Evolutionary conservation across 1,140 invertebrate species (phyloP).

Genomic region (Araneus ventricosus): DNA sequence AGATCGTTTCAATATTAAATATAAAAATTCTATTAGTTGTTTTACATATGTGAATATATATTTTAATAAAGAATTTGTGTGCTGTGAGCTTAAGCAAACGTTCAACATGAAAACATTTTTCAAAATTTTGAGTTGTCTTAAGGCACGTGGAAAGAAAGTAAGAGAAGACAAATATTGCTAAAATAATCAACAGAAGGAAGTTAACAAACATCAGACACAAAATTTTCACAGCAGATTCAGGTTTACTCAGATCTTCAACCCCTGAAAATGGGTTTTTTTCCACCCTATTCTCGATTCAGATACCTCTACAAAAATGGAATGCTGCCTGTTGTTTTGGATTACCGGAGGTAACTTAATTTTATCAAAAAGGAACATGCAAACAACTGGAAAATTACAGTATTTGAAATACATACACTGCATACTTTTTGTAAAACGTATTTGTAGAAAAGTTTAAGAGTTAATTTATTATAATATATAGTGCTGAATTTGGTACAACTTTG

Average conservation of each 20-base stretch:
- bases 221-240: neutral
- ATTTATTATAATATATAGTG: neutral
- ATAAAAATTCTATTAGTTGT: no score
- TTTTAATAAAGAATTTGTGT: no score
- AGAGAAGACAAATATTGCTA: no score
- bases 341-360: neutral
- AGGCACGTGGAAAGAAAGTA: no score
- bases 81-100: no score
- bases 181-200: no score
- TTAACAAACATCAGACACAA: neutral
- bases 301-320: slow-evolving; percentile 64
- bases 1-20: no score
- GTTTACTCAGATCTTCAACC: neutral
- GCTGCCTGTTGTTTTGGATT: slow-evolving; percentile 56
- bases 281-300: slow-evolving; percentile 47
- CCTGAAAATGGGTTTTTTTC: neutral
- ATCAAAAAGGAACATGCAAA: neutral
- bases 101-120: no score
- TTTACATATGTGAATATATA: no score
- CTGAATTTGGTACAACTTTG: no score
- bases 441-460: neutral
- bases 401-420: neutral
- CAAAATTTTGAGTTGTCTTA: no score
- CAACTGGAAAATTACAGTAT: neutral
- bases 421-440: no score